Evolutionary conservation across 2,888 invertebrate genomes (phyloP).

Genomic region (Tryphoninae sp.): DNA sequence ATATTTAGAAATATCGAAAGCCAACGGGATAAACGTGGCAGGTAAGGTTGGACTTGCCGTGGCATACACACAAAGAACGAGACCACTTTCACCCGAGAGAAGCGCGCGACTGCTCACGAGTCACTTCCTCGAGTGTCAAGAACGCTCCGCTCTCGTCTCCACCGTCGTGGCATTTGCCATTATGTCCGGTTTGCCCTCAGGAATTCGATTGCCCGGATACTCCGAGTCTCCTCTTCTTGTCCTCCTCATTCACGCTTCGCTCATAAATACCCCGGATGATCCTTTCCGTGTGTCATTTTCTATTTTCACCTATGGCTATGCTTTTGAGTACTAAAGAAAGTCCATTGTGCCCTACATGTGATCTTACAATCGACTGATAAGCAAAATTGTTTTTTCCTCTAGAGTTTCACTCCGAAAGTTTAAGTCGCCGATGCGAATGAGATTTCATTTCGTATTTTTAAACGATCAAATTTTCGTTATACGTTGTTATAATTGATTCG

Average conservation of each 20-base stretch:
- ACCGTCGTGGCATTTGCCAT: constrained; percentile 52
- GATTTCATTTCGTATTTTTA: too few relatives aligned
- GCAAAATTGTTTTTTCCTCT: too few relatives aligned
- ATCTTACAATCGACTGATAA: too few relatives aligned
- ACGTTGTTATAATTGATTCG: too few relatives aligned
- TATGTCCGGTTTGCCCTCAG: constrained; percentile 43
- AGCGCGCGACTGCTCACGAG: constrained; percentile 60
- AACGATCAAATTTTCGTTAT: too few relatives aligned
- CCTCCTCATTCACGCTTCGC: constrained; percentile 51
- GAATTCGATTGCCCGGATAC: constrained; percentile 55
- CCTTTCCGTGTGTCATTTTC: background rate
- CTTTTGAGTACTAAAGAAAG: background rate
- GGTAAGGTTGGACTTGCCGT: constrained; percentile 46
- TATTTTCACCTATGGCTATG: background rate
- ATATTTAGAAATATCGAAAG: constrained; percentile 15
- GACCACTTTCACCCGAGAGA: constrained; percentile 75
- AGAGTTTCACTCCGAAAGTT: too few relatives aligned
- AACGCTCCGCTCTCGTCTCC: constrained; percentile 58
- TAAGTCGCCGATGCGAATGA: too few relatives aligned
- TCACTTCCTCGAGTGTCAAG: constrained; percentile 72
- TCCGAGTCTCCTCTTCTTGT: constrained; percentile 29
- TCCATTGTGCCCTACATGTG: background rate
- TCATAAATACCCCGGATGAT: background rate
- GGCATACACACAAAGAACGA: constrained; percentile 53
- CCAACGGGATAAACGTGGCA: constrained; percentile 45